Base-by-base conservation (phyloP, 2,888 invertebrate genomes). In the Zhuqinia jingwanae region DNA sequence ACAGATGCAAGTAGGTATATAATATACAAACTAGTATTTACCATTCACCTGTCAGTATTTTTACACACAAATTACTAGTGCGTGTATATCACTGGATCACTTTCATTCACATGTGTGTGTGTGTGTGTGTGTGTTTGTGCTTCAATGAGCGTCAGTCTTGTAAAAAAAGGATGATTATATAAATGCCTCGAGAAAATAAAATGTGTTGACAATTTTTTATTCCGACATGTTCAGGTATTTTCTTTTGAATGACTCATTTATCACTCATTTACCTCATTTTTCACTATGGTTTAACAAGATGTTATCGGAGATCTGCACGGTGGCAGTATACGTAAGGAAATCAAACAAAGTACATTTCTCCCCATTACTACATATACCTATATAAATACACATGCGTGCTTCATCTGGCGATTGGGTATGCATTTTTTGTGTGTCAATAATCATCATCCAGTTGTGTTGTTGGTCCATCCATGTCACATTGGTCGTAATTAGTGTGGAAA, bases 241-340 rank as follows among this genome's bases (percentile, higher is more conserved):
- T 47, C 22, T 25, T 77, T 47, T 58, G 30, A 58, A 78, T 77
- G 70, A 68, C 78, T 85, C 85, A 85, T 85, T 85, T 85, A 85
- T 85, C 85, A 85, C 60, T 42, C 47, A 85, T 79, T 79, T 79
- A 50, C 73, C 85, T 85, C 79, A 79, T 85, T 85, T 85, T 79
- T 85, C 79, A 85, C 85, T 20, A 27, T 10, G 53, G 50, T 25
- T 15, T 27, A 30, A 22, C 53, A 73, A 76, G 70, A 78, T 65
- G 77, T 65, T 77, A 77, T 84, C 84, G 42, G 70, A 56, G 60
- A 63, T 60, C 20, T 63, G 27, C 22, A 3, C 25, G 50, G 56
- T 30, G 63, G 63, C 47, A 25, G 17, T 11, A 53, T 11, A 50
- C 10, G 17, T 1, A 8, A 45, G 45, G 53, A 50, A 47, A 63